Base-by-base conservation (phyloP, 1,140 invertebrate species). In the Pogonomyrmex barbatus region DNA sequence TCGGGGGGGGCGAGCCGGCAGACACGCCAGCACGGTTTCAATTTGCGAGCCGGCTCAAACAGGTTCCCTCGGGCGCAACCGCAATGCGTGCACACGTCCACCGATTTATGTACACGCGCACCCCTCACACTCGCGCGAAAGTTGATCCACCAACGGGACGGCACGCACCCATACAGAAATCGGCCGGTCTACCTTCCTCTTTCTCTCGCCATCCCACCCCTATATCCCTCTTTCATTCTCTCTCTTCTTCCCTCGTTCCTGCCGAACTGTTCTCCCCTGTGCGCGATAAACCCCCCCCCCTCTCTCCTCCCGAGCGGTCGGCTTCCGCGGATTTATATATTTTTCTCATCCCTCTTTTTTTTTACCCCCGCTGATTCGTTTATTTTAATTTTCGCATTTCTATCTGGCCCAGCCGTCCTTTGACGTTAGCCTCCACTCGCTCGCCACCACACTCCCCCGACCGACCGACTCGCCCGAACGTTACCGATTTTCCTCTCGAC, bases 11-110 rank as follows among this genome's bases (percentile, higher is more conserved):
- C 77, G 62, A 84, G 30, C 4, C 52, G 76, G 70, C 87, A 89
- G 76, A 86, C 70, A 86, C 56, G 67, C 45, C 87, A 54, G 68
- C 62, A 86, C 88, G 87, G 84, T 92, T 93, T 93, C 91, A 93
- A 93, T 92, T 93, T 93, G 88, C 89, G 77, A 90, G 88, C 88
- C 86, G 88, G 85, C 91, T 93, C 91, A 90, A 93, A 92, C 91
- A 93, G 90, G 91, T 92, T 90, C 91, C 82, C 87, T 36, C 54
- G 56, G 86, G 87, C 62, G 63, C 73, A 52, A 65, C 58, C 85
- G 45, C 76, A 65, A 65, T 81, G 89, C 82, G 82, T 75, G 68
- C 70, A 60, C 63, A 47, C 54, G 42, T 83, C 42, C 50, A 60
- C 36, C 78, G 50, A 67, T 54, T 77, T 87, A 30, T 50, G 52